Evolutionary conservation across 2,888 invertebrate genomes (phyloP), one percentile per base, ranked within the genome.

Genomic region (Tetanocera ferruginea): DNA sequence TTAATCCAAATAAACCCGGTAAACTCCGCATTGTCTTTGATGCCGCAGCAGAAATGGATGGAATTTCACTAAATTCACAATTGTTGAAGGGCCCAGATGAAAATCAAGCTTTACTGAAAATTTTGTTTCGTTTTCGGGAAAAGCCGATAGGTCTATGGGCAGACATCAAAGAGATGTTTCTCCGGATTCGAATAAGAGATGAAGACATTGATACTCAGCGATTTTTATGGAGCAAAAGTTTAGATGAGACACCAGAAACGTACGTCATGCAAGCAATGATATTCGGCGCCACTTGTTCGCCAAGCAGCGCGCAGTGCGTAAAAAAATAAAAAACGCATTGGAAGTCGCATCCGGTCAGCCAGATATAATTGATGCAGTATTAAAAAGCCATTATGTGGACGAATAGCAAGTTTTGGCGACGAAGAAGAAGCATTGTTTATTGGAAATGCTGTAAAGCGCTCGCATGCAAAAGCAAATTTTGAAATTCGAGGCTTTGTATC

Each of bases 401-500:
- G n/a, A n/a, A n/a, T n/a, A n/a, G n/a, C n/a, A n/a, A 64, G 64
- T 64, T 64, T 64, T 34, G 17, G 34, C 14, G 19, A 31, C 37
- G 66, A 66, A 37, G 37, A 37, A 34, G 6, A 66, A 37, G 34
- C 67, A n/a, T 19, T 34, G n/a, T 5, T 31, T 31, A 67, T 67
- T 23, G n/a, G 67, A n/a, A 17, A 67, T 31, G 9, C 28, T 8
- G 49, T 67, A 5, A 9, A 31, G 17, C 31, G 17, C 11, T 34
- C 34, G 5, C 67, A 67, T 37, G 34, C 34, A 23, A 34, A 67
- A 49, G 67, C 67, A n/a, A 9, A 34, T 5, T 67, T 67, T 67
- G 67, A 67, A 17, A 19, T 67, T 14, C 31, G 67, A 31, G 34
- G 34, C 19, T 67, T 67, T 23, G 67, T 67, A 17, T 67, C 67